Conservation (phyloP, 2,888 invertebrate species). For the Drosophila fulvimacula region DNA sequence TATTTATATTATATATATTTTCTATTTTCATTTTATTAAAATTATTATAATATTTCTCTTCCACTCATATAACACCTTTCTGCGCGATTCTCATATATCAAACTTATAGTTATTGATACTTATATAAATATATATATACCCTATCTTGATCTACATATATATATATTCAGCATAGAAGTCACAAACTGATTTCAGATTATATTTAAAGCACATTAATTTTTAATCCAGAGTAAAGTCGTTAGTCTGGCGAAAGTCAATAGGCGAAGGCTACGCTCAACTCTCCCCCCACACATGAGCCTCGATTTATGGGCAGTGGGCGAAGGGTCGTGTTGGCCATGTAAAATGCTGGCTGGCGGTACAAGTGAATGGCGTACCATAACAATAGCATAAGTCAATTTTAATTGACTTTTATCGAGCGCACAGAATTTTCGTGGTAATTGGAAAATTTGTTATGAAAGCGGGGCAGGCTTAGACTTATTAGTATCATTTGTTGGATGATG, state of each 20-base stretch:
- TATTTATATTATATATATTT: too few species aligned
- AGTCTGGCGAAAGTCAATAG: background rate
- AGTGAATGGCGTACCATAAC: constrained; percentile 52
- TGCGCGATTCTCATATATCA: too few species aligned
- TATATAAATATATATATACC: too few species aligned
- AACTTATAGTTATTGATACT: too few species aligned
- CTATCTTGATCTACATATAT: background rate
- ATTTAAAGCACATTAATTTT: background rate
- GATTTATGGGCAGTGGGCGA: constrained; percentile 5
- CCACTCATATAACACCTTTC: too few species aligned
- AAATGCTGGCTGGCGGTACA: constrained; percentile 7
- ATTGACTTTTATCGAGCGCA: constrained; percentile 73
- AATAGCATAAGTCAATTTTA: constrained; percentile 75
- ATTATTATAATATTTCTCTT: too few species aligned
- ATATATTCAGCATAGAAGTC: too few species aligned
- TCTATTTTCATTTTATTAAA: too few species aligned
- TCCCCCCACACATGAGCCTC: background rate
- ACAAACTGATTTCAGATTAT: background rate
- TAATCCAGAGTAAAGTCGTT: constrained; percentile 1
- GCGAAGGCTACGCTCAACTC: background rate
- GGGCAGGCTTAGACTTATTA: constrained; percentile 58
- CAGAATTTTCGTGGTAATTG: constrained; percentile 68
- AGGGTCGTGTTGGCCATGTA: constrained; percentile 18
- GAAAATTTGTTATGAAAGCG: constrained; percentile 60
- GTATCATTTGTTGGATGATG: constrained; percentile 63